Conservation (phyloP, 2,888 invertebrate genomes). For the Drepana falcataria region DNA sequence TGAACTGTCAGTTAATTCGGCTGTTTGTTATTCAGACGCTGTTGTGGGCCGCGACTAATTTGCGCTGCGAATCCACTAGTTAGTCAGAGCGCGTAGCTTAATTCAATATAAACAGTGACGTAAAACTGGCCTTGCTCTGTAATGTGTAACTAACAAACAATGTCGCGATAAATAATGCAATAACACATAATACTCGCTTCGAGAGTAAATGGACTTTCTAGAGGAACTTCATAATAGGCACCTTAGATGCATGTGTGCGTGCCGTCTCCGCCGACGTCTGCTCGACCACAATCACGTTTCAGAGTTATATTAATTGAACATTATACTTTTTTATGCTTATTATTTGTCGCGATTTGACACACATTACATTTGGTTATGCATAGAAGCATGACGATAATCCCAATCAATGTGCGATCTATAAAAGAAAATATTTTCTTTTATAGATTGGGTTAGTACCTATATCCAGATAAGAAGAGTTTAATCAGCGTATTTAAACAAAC, state of each 20-base stretch:
- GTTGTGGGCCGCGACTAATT: conserved; percentile 49
- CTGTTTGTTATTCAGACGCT: conserved; percentile 52
- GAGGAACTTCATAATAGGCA: conserved; percentile 1
- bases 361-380: no score
- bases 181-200: conserved; percentile 2
- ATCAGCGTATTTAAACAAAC: no score
- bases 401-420: no score
- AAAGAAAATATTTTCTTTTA: no score
- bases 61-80: conserved; percentile 43
- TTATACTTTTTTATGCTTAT: no score
- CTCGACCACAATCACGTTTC: not conserved
- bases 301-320: no score
- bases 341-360: no score
- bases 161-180: conserved; percentile 3
- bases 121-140: conserved; percentile 26
- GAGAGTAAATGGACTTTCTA: conserved; percentile 4
- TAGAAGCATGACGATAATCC: no score
- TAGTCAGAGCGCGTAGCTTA: conserved; percentile 39
- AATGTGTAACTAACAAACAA: conserved; percentile 9
- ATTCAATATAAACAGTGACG: conserved; percentile 44
- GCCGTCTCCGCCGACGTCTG: no score
- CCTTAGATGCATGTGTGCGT: not conserved
- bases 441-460: no score
- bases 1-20: conserved; percentile 23
- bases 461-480: no score